Evolutionary conservation across 1,140 invertebrate species (phyloP).

Genomic region (Euwallacea fornicatus): DNA sequence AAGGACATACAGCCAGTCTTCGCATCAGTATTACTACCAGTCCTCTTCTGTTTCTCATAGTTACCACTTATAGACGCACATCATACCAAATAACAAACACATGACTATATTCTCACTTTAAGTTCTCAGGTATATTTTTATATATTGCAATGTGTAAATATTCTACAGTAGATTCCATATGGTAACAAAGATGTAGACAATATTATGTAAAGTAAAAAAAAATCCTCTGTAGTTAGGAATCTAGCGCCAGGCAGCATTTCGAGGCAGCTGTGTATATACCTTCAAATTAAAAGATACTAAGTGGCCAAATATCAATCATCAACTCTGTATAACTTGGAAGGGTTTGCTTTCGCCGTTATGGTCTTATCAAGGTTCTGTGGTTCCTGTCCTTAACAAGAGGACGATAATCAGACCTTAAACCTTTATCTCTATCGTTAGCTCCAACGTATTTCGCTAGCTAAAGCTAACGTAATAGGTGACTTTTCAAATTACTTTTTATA

Average conservation of each 20-base stretch:
- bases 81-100: not conserved
- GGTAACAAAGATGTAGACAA: not conserved
- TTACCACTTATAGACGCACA: not conserved
- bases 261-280: not conserved
- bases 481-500: not conserved
- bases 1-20: not conserved
- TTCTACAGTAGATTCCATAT: not conserved
- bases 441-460: too few species aligned
- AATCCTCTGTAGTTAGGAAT: not conserved
- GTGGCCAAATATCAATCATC: not conserved
- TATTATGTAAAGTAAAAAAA: not conserved
- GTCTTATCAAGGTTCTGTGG: too few species aligned
- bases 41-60: not conserved
- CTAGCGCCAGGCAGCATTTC: not conserved
- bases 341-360: not conserved
- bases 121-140: constrained; percentile 4
- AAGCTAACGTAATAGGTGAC: not conserved
- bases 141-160: not conserved
- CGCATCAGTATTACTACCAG: not conserved
- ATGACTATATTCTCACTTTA: not conserved
- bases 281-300: not conserved
- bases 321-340: not conserved
- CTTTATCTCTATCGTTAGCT: too few species aligned
- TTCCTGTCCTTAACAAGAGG: too few species aligned
- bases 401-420: too few species aligned